Evolutionary conservation across 2,888 invertebrate species (phyloP), one percentile per base, ranked within the genome.

Genomic region (Stenolophus ochropezus): DNA sequence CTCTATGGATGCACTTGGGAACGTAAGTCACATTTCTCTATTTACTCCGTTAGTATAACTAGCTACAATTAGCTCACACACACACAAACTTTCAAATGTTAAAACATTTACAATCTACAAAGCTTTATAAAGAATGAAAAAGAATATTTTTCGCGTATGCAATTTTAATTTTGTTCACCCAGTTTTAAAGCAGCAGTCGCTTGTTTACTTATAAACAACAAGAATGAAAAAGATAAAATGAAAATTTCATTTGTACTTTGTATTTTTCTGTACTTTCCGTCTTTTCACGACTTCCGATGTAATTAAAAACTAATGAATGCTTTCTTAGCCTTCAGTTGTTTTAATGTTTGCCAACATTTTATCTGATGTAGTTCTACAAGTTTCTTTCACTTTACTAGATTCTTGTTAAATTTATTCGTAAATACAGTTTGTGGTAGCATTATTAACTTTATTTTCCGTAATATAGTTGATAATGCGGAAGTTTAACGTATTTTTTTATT

Each of bases 1-100:
- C 90, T 97, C 81, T 97, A 96, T 88, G 97, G 97, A 83, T 98
- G 97, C 89, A 89, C 91, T 51, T 94, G 94, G 93, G 92, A 92
- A 89, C 94, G 94, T 94, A 90, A 92, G 92, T 91, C 87, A 65
- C n/a, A n/a, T 25, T 27, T 75, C 1, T 0, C 6, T 0, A 42
- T 42, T 42, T 42, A 42, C 5, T 27, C 27, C 27, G 3, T 27
- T 4, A 11, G 11, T 4, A 16, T 51, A n/a, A n/a, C n/a, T n/a
- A n/a, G n/a, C n/a, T n/a, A n/a, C n/a, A n/a, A n/a, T n/a, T n/a
- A n/a, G n/a, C n/a, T n/a, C n/a, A n/a, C n/a, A n/a, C n/a, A n/a
- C n/a, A n/a, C n/a, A n/a, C n/a, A n/a, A n/a, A n/a, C n/a, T n/a
- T n/a, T n/a, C n/a, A n/a, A n/a, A n/a, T n/a, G n/a, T n/a, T n/a